A percentile compares a stretch with the other conserved stretches of the same genome.
These are phyloP conservation scores for Catocala fraxini DNA, from an alignment of 2,888 invertebrate genomes.

Conservation along the genomic window DNA sequence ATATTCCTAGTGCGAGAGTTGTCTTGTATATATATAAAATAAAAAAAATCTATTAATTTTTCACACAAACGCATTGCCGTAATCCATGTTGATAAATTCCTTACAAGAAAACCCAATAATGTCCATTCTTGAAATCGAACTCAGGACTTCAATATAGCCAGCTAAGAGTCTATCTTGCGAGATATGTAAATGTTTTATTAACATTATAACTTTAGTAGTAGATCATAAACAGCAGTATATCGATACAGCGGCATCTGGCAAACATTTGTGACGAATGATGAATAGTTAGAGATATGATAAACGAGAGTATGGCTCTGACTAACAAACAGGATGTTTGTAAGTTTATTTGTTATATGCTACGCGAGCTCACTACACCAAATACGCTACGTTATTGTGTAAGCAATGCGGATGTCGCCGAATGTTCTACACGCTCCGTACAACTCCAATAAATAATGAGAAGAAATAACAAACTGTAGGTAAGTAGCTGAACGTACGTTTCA, in stretches of 20 bases:
- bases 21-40: too few relatives aligned
- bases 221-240: not conserved
- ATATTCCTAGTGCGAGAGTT: too few relatives aligned
- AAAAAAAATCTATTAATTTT: too few relatives aligned
- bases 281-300: slow-evolving; percentile 7
- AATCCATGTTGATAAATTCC: too few relatives aligned
- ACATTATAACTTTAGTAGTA: not conserved
- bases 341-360: slow-evolving; percentile 3
- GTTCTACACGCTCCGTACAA: not conserved
- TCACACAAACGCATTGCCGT: too few relatives aligned
- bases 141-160: too few relatives aligned
- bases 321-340: slow-evolving; percentile 42
- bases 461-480: not conserved
- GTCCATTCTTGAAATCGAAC: too few relatives aligned
- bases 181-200: not conserved
- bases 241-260: slow-evolving; percentile 11
- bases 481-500: not conserved
- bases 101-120: too few relatives aligned
- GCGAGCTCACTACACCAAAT: too few relatives aligned
- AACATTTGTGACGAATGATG: slow-evolving; percentile 10
- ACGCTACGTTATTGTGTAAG: slow-evolving; percentile 5
- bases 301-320: slow-evolving; percentile 1
- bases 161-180: too few relatives aligned
- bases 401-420: not conserved
- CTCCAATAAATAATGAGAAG: not conserved